phyloP scores from a whole-genome alignment of 2,888 invertebrate species.

The Drosophila phalerata region DNA sequence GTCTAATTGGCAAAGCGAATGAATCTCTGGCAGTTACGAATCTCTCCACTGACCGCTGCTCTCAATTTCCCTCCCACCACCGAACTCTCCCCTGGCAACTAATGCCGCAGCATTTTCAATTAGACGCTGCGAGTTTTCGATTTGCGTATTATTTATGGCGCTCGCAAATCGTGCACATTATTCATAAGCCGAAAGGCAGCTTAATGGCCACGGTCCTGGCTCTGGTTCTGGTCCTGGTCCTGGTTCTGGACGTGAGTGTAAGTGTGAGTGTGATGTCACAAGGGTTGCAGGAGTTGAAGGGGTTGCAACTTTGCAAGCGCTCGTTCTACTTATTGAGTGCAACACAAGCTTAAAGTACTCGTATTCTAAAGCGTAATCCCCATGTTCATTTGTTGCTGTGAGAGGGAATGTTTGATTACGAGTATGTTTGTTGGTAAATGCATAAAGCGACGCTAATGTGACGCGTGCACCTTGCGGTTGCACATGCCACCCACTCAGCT shows the following conservation, averaged over 20 bases:
- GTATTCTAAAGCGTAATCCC: slow-evolving; percentile 2
- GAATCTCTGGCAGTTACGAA: slow-evolving; percentile 53
- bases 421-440: slow-evolving; percentile 30
- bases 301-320: slow-evolving; percentile 30
- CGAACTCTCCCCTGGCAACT: slow-evolving; percentile 5
- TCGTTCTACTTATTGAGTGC: slow-evolving; percentile 53
- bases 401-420: slow-evolving; percentile 2
- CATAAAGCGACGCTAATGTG: slow-evolving; percentile 49
- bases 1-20: slow-evolving; percentile 76
- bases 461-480: slow-evolving; percentile 65
- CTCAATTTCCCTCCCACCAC: neutral
- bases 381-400: neutral
- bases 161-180: slow-evolving; percentile 78
- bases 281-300: slow-evolving; percentile 7
- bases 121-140: slow-evolving; percentile 77
- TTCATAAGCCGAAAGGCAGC: slow-evolving; percentile 75
- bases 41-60: slow-evolving; percentile 54
- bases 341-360: slow-evolving; percentile 45
- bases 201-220: slow-evolving; percentile 60
- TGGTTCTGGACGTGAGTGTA: neutral
- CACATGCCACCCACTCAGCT: slow-evolving; percentile 38
- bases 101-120: slow-evolving; percentile 70
- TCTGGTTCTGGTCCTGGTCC: neutral
- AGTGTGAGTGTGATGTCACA: slow-evolving; percentile 1
- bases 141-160: slow-evolving; percentile 78